Evolutionary conservation across 2,797 vertebrate species (phyloP).

Genomic region (Sylvilagus floridanus): DNA sequence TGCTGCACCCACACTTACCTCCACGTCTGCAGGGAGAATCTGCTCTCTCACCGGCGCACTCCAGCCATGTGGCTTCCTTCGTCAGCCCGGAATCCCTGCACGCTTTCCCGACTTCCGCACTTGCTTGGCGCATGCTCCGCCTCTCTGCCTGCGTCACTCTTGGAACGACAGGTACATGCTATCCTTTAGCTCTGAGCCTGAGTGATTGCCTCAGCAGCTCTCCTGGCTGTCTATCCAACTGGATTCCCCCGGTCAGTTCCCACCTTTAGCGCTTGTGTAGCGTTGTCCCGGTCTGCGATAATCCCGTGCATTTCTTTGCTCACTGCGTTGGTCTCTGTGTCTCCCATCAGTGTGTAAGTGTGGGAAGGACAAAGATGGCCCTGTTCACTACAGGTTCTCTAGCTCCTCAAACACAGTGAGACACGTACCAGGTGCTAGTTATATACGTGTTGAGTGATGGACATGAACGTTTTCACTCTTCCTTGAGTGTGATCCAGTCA

Average conservation of each 20-base stretch:
- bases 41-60: not conserved
- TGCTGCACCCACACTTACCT: not conserved
- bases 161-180: not conserved
- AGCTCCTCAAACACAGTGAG: not conserved
- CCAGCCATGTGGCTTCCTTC: not conserved
- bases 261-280: not conserved
- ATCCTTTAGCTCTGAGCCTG: not conserved
- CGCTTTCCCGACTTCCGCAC: not conserved
- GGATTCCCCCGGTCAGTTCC: not conserved
- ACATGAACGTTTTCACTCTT: not conserved
- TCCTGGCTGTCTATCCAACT: not conserved
- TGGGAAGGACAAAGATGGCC: not conserved
- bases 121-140: accelerated
- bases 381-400: not conserved
- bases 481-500: not conserved
- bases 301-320: not conserved
- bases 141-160: not conserved
- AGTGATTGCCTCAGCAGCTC: not conserved
- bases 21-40: not conserved
- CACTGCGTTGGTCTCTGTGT: not conserved
- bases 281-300: not conserved
- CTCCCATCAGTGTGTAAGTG: not conserved
- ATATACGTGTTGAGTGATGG: not conserved
- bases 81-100: not conserved
- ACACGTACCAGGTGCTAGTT: not conserved